Base-by-base conservation (phyloP, 2,797 vertebrate genomes). In the Premnoplex brunnescens region DNA sequence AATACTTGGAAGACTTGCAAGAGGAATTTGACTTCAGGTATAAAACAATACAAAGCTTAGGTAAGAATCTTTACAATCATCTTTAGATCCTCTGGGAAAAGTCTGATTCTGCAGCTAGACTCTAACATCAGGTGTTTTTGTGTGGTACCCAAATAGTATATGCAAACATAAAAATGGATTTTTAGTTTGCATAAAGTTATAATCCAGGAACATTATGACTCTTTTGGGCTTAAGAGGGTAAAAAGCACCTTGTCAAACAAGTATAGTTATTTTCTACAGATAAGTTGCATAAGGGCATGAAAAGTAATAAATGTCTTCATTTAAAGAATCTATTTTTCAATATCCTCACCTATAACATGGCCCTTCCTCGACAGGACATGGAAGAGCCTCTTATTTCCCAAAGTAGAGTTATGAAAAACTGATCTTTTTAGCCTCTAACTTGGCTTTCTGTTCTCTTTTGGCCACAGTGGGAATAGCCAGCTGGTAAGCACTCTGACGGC, bases 11-110 rank as follows among this genome's bases (percentile, higher is more conserved):
- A 97, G 99, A 99, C 96, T 97, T 99, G 97, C 99, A 99, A 96
- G 99, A 99, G 30, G 99, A 99, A 95, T 99, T 99, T 97, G 99
- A 99, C 97, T 99, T 99, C 97, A 98, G 99, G 72, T 99, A 99
- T 95, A 99, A 99, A 98, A 99, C 99, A 51, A 98, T 99, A 44
- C 99, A 99, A 95, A 99, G 98, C 78, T 98, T 99, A 97, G 99
- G 99, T 99, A 98, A 98, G 98, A 88, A 59, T 17, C 91, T 85
- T 67, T 76, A 20, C 43, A 54, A 12, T 58, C 8, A 28, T 49
- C 44, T 89, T 63, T 58, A 74, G 46, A 71, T 77, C 79, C 20
- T 24, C 14, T 88, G 72, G 44, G 60, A 89, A 88, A 77, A 32
- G 30, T 5, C 37, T 83, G 37, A 69, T 88, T 86, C 67, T 6